Evolutionary conservation across 2,888 invertebrate species (phyloP), one percentile per base, ranked within the genome.

Genomic region (Nineta flava): DNA sequence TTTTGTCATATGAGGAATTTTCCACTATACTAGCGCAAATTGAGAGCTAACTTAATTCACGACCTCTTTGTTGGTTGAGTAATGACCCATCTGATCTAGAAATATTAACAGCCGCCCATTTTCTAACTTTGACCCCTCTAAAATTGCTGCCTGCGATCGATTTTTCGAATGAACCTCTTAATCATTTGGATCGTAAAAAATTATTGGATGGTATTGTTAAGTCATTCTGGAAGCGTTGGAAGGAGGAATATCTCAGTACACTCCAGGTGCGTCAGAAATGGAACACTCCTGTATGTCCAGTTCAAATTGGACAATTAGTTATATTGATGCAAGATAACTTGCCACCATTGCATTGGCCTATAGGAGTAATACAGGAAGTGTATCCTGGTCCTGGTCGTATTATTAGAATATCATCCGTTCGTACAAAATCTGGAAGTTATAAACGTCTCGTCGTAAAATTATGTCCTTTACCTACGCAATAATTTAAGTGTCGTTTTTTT

Each of bases 11-110:
- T 43, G 44, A 43, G 12, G 44, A 43, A 12, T 19, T 43, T 6
- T 15, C 15, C 10, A 43, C 44, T 10, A 10, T 19, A 6, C 44
- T 15, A 9, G 9, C 9, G 15, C 44, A 50, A 49, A 43, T 55
- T 6, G 52, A 55, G 31, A 49, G 50, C 1, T 32, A 52, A 6
- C 38, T 55, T 13, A 55, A 56, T 38, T 55, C 55, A 10, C 41
- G 54, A 9, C 55, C 54, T 2, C 15, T 55, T 9, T 51, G 17
- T 13, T 35, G 45, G 5, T 12, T 52, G 2, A 49, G 43, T 10
- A 17, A n/a, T 6, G 54, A 55, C 16, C 52, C 53, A 2, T 16
- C 45, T 2, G 50, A 51, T 41, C 35, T 48, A 2, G 46, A 47
- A 19, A 44, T 43, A 7, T 40, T 55, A 6, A 50, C 50, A 1